These are phyloP conservation scores for Coptodon rendalli DNA, from an alignment of 2,113 vertebrate genomes.

Conservation along the genomic window DNA sequence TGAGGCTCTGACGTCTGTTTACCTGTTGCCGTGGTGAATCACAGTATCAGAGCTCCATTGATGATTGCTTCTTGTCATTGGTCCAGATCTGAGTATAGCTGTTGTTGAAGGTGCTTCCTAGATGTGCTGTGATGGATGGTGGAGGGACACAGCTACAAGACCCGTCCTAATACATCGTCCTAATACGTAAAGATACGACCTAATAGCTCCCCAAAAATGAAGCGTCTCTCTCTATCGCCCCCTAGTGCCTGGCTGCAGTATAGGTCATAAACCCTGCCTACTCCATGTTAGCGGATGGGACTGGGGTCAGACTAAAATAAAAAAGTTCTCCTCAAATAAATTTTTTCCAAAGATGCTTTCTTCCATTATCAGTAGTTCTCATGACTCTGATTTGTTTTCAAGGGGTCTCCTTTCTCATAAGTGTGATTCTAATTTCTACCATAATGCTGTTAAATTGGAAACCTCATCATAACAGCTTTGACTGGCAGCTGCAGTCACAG, in stretches of 20 bases:
- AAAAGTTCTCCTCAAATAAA: too few species aligned
- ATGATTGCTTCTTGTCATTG: neutral
- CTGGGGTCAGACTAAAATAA: too few species aligned
- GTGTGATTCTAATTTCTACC: too few species aligned
- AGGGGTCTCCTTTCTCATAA: too few species aligned
- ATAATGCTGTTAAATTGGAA: too few species aligned
- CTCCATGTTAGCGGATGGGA: too few species aligned
- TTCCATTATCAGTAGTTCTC: too few species aligned
- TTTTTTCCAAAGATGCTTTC: too few species aligned
- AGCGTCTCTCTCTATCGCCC: neutral
- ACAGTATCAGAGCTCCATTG: neutral
- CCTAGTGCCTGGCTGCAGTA: neutral
- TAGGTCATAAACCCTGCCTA: neutral
- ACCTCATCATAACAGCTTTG: too few species aligned
- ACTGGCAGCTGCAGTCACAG: too few species aligned
- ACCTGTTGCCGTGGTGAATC: neutral
- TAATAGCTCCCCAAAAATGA: neutral
- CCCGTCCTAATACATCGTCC: neutral
- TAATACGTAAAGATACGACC: too few species aligned
- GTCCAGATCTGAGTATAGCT: neutral
- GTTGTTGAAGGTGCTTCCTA: neutral
- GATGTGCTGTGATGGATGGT: neutral
- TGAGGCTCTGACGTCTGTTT: neutral
- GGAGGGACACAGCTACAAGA: neutral
- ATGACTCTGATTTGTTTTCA: too few species aligned